phyloP scores from a whole-genome alignment of 1,140 invertebrate species.

The Pogonus chalceus region DNA sequence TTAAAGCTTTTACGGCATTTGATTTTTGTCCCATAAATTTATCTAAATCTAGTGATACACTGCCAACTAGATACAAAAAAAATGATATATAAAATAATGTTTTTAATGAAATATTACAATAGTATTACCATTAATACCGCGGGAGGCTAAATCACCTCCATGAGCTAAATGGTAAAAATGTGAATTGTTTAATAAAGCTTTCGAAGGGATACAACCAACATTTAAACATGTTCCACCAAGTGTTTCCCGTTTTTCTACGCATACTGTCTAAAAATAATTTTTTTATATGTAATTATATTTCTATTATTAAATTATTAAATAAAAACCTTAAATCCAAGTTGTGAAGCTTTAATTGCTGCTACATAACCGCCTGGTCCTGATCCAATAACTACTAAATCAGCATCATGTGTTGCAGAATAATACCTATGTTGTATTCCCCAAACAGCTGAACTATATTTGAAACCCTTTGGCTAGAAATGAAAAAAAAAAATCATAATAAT shows the following conservation, averaged over 20 bases:
- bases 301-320: neutral
- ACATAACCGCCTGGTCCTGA: slow-evolving; percentile 99
- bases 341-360: slow-evolving; percentile 96
- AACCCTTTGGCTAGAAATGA: slow-evolving; percentile 21
- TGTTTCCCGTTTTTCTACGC: slow-evolving; percentile 90
- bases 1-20: slow-evolving; percentile 85
- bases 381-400: slow-evolving; percentile 95
- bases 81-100: neutral
- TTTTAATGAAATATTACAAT: slow-evolving; percentile 11
- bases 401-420: slow-evolving; percentile 66
- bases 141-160: slow-evolving; percentile 71
- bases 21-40: slow-evolving; percentile 86
- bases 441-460: slow-evolving; percentile 21
- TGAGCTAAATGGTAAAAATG: slow-evolving; percentile 96
- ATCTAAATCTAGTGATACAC: slow-evolving; percentile 73
- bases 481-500: slow-evolving; percentile 8
- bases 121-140: slow-evolving; percentile 77
- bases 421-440: slow-evolving; percentile 30
- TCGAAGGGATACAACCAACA: slow-evolving; percentile 89
- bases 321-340: slow-evolving; percentile 79
- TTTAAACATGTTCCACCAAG: slow-evolving; percentile 97
- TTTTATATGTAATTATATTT: neutral
- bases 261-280: slow-evolving; percentile 65
- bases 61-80: slow-evolving; percentile 41
- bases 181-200: slow-evolving; percentile 93